Evolutionary conservation across 1,140 invertebrate genomes (phyloP).

Genomic region (Globodera rostochiensis): DNA sequence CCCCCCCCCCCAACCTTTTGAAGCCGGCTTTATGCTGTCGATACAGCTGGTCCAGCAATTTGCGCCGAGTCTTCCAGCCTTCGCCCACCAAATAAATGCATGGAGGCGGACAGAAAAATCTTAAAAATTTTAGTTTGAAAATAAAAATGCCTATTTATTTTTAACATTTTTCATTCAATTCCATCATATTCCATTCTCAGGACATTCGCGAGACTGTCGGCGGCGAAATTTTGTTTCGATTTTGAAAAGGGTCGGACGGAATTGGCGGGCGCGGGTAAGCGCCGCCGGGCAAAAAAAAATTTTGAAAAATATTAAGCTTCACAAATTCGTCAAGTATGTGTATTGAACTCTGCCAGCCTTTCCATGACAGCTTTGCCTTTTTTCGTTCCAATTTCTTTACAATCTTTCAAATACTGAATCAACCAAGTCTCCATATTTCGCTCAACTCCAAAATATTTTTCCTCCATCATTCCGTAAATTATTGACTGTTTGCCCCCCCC

Average conservation of each 20-base stretch:
- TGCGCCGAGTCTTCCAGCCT: conserved; percentile 79
- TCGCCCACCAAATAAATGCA: conserved; percentile 97
- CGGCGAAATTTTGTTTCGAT: background rate
- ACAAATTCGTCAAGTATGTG: too few relatives aligned
- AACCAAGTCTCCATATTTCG: background rate
- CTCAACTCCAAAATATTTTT: background rate
- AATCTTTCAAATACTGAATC: background rate
- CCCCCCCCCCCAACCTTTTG: conserved; percentile 65
- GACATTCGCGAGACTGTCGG: background rate
- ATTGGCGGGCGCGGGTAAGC: background rate
- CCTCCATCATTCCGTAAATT: background rate
- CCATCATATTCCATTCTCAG: background rate
- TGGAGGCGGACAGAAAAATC: conserved; percentile 97
- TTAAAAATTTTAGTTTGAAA: conserved; percentile 41
- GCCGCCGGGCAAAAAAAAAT: background rate
- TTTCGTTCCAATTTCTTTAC: background rate
- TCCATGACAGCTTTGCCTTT: too few relatives aligned
- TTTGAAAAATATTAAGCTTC: background rate
- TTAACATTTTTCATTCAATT: background rate
- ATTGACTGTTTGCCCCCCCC: too few relatives aligned
- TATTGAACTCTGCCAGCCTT: too few relatives aligned
- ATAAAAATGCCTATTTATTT: background rate
- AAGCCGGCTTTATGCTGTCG: conserved; percentile 76
- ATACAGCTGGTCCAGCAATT: conserved; percentile 39
- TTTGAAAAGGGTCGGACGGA: background rate